These are phyloP conservation scores for Channa argus DNA, from an alignment of 2,113 vertebrate species.

Conservation along the genomic window DNA sequence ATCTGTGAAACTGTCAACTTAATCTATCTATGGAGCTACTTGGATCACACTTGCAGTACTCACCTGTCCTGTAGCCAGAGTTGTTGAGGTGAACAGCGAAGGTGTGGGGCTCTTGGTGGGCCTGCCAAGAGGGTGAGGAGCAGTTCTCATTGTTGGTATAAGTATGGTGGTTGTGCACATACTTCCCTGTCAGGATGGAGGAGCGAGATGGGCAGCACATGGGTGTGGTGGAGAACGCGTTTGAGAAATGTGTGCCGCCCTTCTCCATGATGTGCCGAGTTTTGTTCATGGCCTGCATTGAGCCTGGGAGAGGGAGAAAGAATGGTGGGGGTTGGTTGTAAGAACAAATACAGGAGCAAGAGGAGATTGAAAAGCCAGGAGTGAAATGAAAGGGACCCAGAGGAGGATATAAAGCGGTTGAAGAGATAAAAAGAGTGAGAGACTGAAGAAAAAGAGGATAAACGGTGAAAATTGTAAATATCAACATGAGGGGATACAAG, in stretches of 20 bases:
- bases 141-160: conserved; percentile 99
- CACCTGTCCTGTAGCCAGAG: conserved; percentile 96
- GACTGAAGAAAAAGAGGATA: conserved; percentile 7
- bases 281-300: conserved; percentile 99
- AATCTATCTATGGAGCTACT: background rate
- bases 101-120: conserved; percentile 92
- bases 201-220: conserved; percentile 99
- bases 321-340: background rate
- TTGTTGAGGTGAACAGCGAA: conserved; percentile 96
- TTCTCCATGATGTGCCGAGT: conserved; percentile 94
- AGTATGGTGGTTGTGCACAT: conserved; percentile 98
- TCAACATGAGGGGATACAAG: background rate
- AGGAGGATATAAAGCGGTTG: conserved; percentile 23
- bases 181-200: conserved; percentile 96
- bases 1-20: background rate
- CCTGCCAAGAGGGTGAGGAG: conserved; percentile 97
- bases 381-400: conserved; percentile 30
- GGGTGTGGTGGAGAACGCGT: conserved; percentile 96
- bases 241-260: conserved; percentile 94
- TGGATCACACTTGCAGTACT: conserved; percentile 12
- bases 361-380: conserved; percentile 38
- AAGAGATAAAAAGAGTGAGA: conserved; percentile 7
- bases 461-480: conserved; percentile 50
- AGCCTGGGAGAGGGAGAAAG: conserved; percentile 80
- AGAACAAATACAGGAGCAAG: conserved; percentile 12